phyloP scores from a whole-genome alignment of 2,888 invertebrate species.

The Acanthococcus lagerstroemiae region DNA sequence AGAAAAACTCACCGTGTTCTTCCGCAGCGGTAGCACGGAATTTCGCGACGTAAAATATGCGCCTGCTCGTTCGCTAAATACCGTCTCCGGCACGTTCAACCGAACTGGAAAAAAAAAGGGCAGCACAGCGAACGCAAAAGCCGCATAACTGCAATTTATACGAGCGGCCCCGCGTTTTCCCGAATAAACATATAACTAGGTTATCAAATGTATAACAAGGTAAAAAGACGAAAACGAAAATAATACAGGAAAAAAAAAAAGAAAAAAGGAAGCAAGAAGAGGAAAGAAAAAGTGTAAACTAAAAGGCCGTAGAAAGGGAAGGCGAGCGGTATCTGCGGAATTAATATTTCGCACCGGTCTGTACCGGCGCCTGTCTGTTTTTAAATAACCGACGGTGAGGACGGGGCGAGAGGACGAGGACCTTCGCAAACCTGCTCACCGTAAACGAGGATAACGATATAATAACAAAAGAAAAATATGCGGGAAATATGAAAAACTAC shows the following conservation, averaged over 20 bases:
- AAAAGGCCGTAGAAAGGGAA: not conserved
- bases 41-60: not conserved
- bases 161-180: not conserved
- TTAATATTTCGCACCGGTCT: slow-evolving; percentile 24
- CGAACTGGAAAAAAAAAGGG: not conserved
- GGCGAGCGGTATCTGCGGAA: slow-evolving; percentile 1
- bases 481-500: not conserved
- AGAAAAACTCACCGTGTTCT: not conserved
- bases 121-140: not conserved
- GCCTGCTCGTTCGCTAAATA: not conserved
- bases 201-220: not conserved
- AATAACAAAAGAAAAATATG: not conserved
- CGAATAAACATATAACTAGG: not conserved
- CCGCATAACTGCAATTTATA: not conserved
- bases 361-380: slow-evolving; percentile 21
- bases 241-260: not conserved
- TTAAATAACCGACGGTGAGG: slow-evolving; percentile 15
- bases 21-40: not conserved
- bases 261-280: not conserved
- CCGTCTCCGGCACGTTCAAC: not conserved
- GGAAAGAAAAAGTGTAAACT: not conserved
- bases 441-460: not conserved
- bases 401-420: too few species aligned
- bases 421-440: not conserved
- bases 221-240: not conserved